A percentile compares a stretch with the other conserved stretches of the same genome.
phyloP scores from a whole-genome alignment of 2,797 vertebrate species.

The Pseudomugil gertrudae region DNA sequence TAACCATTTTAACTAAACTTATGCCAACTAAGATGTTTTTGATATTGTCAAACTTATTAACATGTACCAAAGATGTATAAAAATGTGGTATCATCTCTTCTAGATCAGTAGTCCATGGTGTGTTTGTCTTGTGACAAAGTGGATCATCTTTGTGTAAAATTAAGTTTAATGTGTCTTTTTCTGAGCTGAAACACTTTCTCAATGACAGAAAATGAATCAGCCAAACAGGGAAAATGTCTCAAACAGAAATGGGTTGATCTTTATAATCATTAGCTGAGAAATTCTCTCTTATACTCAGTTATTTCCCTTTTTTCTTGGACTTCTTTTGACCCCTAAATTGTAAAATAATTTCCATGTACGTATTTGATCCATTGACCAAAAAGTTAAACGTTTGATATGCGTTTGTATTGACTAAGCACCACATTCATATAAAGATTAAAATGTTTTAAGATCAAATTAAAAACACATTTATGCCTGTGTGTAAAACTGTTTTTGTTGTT shows the following conservation, averaged over 20 bases:
- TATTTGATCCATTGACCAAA: too few species aligned
- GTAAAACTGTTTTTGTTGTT: constrained; percentile 6
- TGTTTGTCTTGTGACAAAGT: not conserved
- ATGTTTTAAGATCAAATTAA: constrained; percentile 5
- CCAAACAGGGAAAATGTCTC: too few species aligned
- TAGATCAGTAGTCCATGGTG: not conserved
- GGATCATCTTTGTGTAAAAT: not conserved
- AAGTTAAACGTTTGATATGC: not conserved
- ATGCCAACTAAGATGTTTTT: not conserved
- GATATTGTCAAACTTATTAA: not conserved
- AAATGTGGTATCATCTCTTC: not conserved
- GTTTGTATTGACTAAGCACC: not conserved
- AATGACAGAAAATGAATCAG: too few species aligned
- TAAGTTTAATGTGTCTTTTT: not conserved
- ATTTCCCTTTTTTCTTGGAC: not conserved
- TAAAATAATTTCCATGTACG: not conserved
- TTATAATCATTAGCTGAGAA: not conserved
- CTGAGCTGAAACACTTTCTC: not conserved
- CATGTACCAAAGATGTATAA: not conserved
- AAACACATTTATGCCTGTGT: constrained; percentile 2
- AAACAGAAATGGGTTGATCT: not conserved
- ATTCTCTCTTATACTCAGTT: not conserved
- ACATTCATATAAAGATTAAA: not conserved
- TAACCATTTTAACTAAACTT: not conserved
- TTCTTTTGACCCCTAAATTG: not conserved